Conservation (phyloP, 2,888 invertebrate genomes). For the Sturmia bella region DNA sequence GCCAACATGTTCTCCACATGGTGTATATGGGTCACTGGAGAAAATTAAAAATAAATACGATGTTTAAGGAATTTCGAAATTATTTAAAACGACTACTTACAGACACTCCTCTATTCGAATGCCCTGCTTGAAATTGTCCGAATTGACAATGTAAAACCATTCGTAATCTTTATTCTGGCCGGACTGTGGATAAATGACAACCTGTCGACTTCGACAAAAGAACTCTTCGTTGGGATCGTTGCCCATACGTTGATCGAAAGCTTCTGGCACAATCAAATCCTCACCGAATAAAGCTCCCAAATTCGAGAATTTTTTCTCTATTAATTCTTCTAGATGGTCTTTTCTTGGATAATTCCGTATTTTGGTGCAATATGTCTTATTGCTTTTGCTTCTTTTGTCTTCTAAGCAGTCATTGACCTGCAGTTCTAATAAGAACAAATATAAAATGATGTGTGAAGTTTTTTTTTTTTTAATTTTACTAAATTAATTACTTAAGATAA, state of each 20-base stretch:
- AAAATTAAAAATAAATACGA: not conserved
- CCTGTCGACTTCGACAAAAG: constrained; percentile 81
- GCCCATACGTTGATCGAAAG: constrained; percentile 83
- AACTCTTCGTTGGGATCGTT: constrained; percentile 79
- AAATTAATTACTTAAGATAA: too few species aligned
- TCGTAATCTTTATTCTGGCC: constrained; percentile 85
- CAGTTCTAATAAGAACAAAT: not conserved
- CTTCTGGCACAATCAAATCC: constrained; percentile 80
- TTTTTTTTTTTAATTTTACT: too few species aligned
- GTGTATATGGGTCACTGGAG: constrained; percentile 79
- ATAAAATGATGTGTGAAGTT: too few species aligned
- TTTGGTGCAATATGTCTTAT: constrained; percentile 82
- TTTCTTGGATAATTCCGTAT: constrained; percentile 82
- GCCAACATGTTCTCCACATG: constrained; percentile 79
- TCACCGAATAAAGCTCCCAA: constrained; percentile 79
- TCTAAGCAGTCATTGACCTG: constrained; percentile 68
- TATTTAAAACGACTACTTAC: constrained; percentile 82
- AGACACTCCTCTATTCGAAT: constrained; percentile 88
- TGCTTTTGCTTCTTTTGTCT: constrained; percentile 72
- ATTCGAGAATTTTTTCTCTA: constrained; percentile 71
- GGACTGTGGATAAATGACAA: constrained; percentile 84
- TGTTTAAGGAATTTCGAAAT: not conserved
- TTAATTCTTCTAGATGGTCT: constrained; percentile 76
- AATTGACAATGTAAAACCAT: constrained; percentile 89
- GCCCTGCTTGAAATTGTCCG: constrained; percentile 87